phyloP scores from a whole-genome alignment of 2,113 vertebrate species.

The Tetrao urogallus region DNA sequence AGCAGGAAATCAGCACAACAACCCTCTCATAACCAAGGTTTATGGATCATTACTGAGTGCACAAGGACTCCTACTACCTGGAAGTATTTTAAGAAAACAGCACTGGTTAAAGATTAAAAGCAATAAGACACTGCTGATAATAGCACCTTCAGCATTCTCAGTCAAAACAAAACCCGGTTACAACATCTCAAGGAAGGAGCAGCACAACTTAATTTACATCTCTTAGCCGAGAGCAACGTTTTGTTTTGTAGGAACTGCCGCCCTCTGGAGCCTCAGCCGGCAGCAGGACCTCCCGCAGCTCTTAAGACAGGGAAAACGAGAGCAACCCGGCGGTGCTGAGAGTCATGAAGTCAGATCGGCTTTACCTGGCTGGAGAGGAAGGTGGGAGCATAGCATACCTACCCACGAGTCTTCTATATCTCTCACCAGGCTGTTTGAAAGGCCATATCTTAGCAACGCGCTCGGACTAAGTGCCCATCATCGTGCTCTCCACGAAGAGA shows the following conservation, averaged over 20 bases:
- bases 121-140: not conserved
- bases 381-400: not conserved
- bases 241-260: constrained; percentile 11
- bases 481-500: not conserved
- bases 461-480: not conserved
- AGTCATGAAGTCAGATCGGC: constrained; percentile 18
- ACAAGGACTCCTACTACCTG: constrained; percentile 1
- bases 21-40: not conserved
- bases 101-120: constrained; percentile 37
- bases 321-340: constrained; percentile 3
- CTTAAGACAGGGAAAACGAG: constrained; percentile 55
- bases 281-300: constrained; percentile 66
- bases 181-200: constrained; percentile 10
- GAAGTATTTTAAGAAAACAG: constrained; percentile 7
- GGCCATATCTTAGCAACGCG: not conserved
- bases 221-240: constrained; percentile 17
- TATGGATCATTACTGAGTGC: constrained; percentile 56
- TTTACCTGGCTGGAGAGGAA: not conserved
- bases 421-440: not conserved
- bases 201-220: constrained; percentile 13
- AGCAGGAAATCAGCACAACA: not conserved
- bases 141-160: not conserved
- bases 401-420: not conserved
- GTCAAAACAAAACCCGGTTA: constrained; percentile 5
- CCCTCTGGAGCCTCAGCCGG: constrained; percentile 34